A percentile compares a stretch with the other conserved stretches of the same genome.
Conservation (phyloP, 1,140 invertebrate species). For the Varroa destructor region DNA sequence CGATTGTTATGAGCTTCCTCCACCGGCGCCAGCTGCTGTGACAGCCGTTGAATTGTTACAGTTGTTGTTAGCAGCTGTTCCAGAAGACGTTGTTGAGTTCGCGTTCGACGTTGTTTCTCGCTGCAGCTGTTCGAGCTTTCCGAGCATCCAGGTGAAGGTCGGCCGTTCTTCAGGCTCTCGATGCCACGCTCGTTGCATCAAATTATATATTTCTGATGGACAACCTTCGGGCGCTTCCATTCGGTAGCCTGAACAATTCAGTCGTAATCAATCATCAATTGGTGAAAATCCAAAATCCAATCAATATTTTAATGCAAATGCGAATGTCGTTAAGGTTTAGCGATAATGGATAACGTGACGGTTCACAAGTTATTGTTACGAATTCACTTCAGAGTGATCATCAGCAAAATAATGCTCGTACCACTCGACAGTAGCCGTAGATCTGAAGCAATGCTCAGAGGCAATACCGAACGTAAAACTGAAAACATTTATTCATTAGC, state of each 20-base stretch:
- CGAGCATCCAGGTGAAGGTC: conserved; percentile 55
- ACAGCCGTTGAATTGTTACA: too few species aligned
- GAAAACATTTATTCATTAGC: not conserved
- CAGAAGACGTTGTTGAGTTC: too few species aligned
- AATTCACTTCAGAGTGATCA: too few species aligned
- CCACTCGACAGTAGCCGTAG: too few species aligned
- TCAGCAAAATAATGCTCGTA: too few species aligned
- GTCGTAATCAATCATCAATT: conserved; percentile 33
- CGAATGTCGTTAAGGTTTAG: not conserved
- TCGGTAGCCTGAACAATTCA: conserved; percentile 61
- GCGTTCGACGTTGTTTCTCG: conserved; percentile 12
- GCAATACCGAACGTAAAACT: not conserved
- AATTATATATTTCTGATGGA: conserved; percentile 81
- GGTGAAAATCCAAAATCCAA: not conserved
- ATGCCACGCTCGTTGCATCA: conserved; percentile 92
- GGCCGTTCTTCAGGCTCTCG: conserved; percentile 71
- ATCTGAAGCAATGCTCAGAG: too few species aligned
- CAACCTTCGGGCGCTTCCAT: conserved; percentile 98
- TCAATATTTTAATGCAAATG: conserved; percentile 2
- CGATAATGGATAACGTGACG: too few species aligned
- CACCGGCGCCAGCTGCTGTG: too few species aligned
- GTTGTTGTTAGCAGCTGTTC: too few species aligned
- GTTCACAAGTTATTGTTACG: too few species aligned
- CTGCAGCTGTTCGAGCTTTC: conserved; percentile 33
- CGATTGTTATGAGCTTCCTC: too few species aligned